phyloP scores from a whole-genome alignment of 2,113 vertebrate species.

The Willisornis vidua region DNA sequence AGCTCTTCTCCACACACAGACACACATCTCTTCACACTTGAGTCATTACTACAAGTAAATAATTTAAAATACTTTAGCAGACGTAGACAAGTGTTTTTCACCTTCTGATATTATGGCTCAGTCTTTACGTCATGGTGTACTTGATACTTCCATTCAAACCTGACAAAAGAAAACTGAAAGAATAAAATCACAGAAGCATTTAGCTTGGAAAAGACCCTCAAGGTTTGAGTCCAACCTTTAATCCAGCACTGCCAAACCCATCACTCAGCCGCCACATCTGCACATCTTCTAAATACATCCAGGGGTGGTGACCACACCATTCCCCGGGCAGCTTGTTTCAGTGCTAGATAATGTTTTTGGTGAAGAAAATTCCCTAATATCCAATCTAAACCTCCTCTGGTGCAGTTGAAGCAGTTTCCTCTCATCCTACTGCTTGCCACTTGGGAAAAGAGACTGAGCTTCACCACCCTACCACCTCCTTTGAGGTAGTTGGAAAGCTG shows the following conservation, averaged over 20 bases:
- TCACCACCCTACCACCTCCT: not conserved
- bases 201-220: not conserved
- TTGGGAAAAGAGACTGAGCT: not conserved
- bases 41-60: not conserved
- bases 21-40: not conserved
- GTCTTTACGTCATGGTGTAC: not conserved
- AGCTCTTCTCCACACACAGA: not conserved
- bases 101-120: not conserved
- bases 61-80: not conserved
- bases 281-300: not conserved
- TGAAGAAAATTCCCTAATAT: not conserved
- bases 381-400: not conserved
- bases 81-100: rapidly evolving
- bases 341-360: rapidly evolving
- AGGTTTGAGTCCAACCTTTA: rapidly evolving
- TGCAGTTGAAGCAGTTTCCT: rapidly evolving
- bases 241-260: not conserved
- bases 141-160: not conserved
- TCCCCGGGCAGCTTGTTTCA: not conserved
- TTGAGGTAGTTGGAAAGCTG: not conserved
- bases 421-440: not conserved
- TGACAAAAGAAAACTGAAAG: not conserved
- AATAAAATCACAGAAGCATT: not conserved
- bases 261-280: not conserved
- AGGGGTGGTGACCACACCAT: not conserved